Base-by-base conservation (phyloP, 2,888 invertebrate genomes). In the Tenthredo mesomela region DNA sequence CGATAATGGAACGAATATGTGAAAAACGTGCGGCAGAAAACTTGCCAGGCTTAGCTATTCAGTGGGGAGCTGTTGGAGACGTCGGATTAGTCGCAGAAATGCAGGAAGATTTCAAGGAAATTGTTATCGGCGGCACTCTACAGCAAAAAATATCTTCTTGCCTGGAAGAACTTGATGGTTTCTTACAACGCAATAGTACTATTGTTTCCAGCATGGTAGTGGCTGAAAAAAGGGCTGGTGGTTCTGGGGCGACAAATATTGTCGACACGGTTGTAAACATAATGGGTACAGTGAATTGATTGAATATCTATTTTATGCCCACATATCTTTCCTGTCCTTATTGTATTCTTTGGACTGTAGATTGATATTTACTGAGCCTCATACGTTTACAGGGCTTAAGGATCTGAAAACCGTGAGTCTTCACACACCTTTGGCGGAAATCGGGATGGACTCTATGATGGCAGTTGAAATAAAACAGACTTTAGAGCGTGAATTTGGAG, bases 371-470 rank as follows among this genome's bases (percentile, higher is more conserved):
- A 40, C n/a, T 61, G 25, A 43, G 2, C 18, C 15, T 12, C 12
- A 40, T 25, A 37, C 3, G 12, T 12, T 87, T 78, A 6, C 58
- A 93, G 94, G 93, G 54, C 85, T 94, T 10, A 92, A 92, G 77
- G 93, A 94, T 87, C 91, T 92, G 91, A 97, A 96, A 93, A 95
- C 95, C 0, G 95, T 96, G 0, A 96, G 96, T 73, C 94, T 95
- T 86, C 96, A 96, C 90, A 95, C 96, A 0, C 96, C 96, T 0
- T 94, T 99, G 2, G 97, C 98, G 0, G 99, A 99, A 92, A 94
- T 99, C 87, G 99, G 99, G 58, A 97, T 99, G 96, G 99, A 99
- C 94, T 99, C 99, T 1, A 96, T 99, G 94, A 99, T 98, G 98
- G 98, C 98, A 0, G 98, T 98, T 0, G 99, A 99, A 93, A 98